phyloP scores from a whole-genome alignment of 1,140 invertebrate genomes.

The Plectus sambesii region DNA sequence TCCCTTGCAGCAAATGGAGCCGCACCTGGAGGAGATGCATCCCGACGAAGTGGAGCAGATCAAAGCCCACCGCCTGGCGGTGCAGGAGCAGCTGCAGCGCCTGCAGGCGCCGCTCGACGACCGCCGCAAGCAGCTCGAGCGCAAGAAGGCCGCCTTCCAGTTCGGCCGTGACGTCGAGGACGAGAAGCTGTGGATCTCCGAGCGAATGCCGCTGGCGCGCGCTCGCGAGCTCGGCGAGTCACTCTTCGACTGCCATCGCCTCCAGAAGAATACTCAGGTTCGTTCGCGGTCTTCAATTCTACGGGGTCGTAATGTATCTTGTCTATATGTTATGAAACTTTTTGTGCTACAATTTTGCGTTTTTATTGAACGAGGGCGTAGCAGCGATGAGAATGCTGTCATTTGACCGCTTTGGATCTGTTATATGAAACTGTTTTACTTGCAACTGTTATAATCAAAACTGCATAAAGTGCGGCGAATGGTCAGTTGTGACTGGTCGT shows the following conservation, averaged over 20 bases:
- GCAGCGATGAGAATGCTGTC: too few relatives aligned
- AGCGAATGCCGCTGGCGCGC: slow-evolving; percentile 86
- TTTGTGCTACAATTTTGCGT: too few relatives aligned
- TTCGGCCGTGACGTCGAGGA: slow-evolving; percentile 96
- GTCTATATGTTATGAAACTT: too few relatives aligned
- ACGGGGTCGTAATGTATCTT: too few relatives aligned
- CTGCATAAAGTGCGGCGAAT: too few relatives aligned
- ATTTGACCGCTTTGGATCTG: too few relatives aligned
- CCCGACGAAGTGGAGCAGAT: slow-evolving; percentile 92
- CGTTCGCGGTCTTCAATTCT: not conserved
- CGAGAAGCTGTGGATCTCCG: slow-evolving; percentile 93
- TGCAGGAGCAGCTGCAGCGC: slow-evolving; percentile 65
- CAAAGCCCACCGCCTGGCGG: slow-evolving; percentile 75
- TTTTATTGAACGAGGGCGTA: too few relatives aligned
- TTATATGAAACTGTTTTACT: too few relatives aligned
- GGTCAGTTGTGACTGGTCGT: too few relatives aligned
- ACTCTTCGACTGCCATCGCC: slow-evolving; percentile 86
- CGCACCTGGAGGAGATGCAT: slow-evolving; percentile 75
- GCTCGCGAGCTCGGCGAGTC: slow-evolving; percentile 85
- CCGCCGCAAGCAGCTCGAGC: slow-evolving; percentile 73
- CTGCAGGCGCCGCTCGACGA: slow-evolving; percentile 70
- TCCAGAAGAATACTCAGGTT: slow-evolving; percentile 89
- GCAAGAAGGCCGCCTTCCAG: slow-evolving; percentile 98
- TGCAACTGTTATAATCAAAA: too few relatives aligned
- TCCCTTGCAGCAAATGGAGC: slow-evolving; percentile 70